phyloP scores from a whole-genome alignment of 2,888 invertebrate genomes.

The Leucophenga montana region DNA sequence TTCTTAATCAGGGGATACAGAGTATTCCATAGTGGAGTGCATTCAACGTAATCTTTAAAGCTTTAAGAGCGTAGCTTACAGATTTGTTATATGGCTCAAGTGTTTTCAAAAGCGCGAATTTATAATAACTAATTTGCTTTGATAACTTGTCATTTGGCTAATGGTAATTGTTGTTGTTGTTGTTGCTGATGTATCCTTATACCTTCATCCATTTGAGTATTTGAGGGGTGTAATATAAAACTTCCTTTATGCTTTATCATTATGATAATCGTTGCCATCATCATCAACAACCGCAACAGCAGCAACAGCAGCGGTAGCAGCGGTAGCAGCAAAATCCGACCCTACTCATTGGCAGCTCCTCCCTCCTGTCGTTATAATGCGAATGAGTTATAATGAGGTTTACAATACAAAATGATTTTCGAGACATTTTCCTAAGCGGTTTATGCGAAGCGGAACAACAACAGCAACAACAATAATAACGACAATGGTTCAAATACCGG shows the following conservation, averaged over 20 bases:
- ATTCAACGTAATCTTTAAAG: too few relatives aligned
- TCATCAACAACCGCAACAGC: too few relatives aligned
- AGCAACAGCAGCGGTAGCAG: too few relatives aligned
- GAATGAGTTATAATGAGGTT: constrained; percentile 59
- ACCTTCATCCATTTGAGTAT: not conserved
- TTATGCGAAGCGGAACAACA: constrained; percentile 44
- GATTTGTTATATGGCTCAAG: too few relatives aligned
- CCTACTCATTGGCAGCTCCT: too few relatives aligned
- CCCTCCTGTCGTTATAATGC: not conserved
- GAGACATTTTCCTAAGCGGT: constrained; percentile 61
- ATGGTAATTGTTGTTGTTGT: constrained; percentile 2
- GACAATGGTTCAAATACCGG: not conserved
- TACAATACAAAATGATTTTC: constrained; percentile 59
- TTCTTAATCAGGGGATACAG: too few relatives aligned
- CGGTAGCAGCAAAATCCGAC: too few relatives aligned
- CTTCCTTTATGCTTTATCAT: constrained; percentile 18
- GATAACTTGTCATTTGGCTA: constrained; percentile 6
- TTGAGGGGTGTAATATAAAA: not conserved
- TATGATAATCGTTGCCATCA: constrained; percentile 4
- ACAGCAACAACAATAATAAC: not conserved
- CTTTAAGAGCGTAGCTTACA: too few relatives aligned
- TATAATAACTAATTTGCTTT: constrained; percentile 4
- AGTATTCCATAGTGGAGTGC: too few relatives aligned
- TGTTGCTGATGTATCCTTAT: not conserved
- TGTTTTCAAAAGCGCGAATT: too few relatives aligned